Conservation (phyloP, 2,113 vertebrate species). For the Tenebrosternarchus preto region DNA sequence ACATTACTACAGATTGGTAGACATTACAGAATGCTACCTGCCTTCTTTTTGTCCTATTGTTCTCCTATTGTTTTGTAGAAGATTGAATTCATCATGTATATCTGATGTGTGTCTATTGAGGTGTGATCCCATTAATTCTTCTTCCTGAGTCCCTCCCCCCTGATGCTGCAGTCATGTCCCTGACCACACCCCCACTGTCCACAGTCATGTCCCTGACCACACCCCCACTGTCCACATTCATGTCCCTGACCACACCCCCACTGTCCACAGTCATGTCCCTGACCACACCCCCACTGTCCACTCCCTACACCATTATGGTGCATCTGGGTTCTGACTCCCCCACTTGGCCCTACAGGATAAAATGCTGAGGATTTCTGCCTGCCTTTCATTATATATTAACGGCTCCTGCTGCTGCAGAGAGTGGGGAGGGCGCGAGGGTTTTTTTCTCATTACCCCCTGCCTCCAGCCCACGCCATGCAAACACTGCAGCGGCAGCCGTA, state of each 20-base stretch:
- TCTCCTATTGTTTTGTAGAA: not conserved
- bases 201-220: constrained; percentile 29
- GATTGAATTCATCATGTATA: constrained; percentile 9
- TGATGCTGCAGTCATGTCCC: constrained; percentile 22
- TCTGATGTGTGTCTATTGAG: constrained; percentile 19
- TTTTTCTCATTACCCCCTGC: constrained; percentile 55
- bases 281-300: constrained; percentile 26
- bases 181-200: constrained; percentile 27
- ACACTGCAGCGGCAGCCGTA: constrained; percentile 50
- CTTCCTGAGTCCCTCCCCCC: not conserved
- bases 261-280: constrained; percentile 24
- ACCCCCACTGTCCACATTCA: constrained; percentile 11
- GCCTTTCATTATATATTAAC: constrained; percentile 65
- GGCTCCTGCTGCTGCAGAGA: constrained; percentile 54
- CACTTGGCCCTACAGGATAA: constrained; percentile 62
- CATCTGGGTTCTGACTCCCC: constrained; percentile 1
- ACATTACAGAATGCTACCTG: too few relatives aligned
- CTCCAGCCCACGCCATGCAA: constrained; percentile 54
- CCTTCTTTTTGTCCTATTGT: not conserved
- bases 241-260: constrained; percentile 30
- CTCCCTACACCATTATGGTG: constrained; percentile 25
- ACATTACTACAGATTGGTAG: too few relatives aligned
- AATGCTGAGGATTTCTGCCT: constrained; percentile 61
- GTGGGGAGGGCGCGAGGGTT: constrained; percentile 47
- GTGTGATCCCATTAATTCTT: constrained; percentile 34